These are phyloP conservation scores for Microtus richardsoni DNA, from an alignment of 2,113 vertebrate species.

Conservation along the genomic window DNA sequence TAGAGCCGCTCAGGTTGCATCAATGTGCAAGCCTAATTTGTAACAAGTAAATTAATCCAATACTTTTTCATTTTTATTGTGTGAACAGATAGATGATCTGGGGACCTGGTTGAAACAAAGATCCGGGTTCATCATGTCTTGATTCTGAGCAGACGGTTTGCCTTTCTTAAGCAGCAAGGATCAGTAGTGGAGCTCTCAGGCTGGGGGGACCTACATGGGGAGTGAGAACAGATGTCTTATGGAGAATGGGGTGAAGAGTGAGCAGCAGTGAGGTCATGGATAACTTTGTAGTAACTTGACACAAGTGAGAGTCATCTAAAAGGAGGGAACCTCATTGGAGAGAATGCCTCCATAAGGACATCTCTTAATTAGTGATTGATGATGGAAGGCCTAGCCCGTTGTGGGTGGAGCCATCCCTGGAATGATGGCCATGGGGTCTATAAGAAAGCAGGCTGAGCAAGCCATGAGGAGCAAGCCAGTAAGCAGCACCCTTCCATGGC, in stretches of 20 bases:
- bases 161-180: background rate
- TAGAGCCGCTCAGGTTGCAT: background rate
- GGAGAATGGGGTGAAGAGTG: background rate
- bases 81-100: background rate
- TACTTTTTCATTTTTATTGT: background rate
- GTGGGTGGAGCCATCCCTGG: background rate
- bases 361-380: background rate
- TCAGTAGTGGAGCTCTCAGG: background rate
- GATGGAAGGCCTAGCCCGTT: too few relatives aligned
- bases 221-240: background rate
- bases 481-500: background rate
- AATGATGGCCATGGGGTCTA: background rate
- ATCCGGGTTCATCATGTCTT: background rate
- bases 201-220: background rate
- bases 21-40: background rate
- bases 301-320: background rate
- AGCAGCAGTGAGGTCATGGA: background rate
- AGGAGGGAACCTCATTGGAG: background rate
- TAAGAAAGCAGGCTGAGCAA: background rate
- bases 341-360: background rate
- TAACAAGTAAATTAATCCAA: background rate
- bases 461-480: background rate
- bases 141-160: background rate
- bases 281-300: background rate
- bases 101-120: background rate